A percentile compares a stretch with the other conserved stretches of the same genome.
These are phyloP conservation scores for Gerris buenoi DNA, from an alignment of 1,140 invertebrate species.

Conservation along the genomic window DNA sequence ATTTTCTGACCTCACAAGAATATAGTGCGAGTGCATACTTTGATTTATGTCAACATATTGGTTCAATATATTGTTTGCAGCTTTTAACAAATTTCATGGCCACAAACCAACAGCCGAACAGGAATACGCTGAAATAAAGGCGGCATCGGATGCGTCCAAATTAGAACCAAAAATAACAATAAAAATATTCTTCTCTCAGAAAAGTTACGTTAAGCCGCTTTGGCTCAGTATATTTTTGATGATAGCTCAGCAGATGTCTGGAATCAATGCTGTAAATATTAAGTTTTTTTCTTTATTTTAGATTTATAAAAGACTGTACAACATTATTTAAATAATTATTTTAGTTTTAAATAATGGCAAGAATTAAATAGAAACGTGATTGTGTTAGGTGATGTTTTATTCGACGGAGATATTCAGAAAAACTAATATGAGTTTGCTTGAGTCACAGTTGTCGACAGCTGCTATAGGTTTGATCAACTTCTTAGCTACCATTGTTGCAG, in stretches of 20 bases:
- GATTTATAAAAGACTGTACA: neutral
- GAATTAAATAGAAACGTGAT: conserved; percentile 7
- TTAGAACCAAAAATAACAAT: conserved; percentile 51
- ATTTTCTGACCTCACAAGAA: no score
- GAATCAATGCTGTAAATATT: conserved; percentile 68
- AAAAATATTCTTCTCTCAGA: conserved; percentile 49
- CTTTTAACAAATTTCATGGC: no score
- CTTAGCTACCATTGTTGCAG: conserved; percentile 65
- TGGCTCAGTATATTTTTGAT: conserved; percentile 69
- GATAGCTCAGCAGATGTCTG: conserved; percentile 75
- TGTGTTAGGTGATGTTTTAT: conserved; percentile 58
- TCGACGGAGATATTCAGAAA: conserved; percentile 63
- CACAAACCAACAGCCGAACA: conserved; percentile 68
- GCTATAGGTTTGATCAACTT: conserved; percentile 78
- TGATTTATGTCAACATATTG: no score
- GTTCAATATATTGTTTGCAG: no score
- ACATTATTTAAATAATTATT: no score
- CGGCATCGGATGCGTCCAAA: conserved; percentile 59
- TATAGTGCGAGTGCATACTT: no score
- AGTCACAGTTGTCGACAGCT: conserved; percentile 62
- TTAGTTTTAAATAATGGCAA: no score
- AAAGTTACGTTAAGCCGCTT: conserved; percentile 54
- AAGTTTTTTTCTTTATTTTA: neutral
- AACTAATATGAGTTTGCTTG: conserved; percentile 40
- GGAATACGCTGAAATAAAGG: conserved; percentile 63